Conservation (phyloP, 1,140 invertebrate species). For the Drosophila miranda region DNA sequence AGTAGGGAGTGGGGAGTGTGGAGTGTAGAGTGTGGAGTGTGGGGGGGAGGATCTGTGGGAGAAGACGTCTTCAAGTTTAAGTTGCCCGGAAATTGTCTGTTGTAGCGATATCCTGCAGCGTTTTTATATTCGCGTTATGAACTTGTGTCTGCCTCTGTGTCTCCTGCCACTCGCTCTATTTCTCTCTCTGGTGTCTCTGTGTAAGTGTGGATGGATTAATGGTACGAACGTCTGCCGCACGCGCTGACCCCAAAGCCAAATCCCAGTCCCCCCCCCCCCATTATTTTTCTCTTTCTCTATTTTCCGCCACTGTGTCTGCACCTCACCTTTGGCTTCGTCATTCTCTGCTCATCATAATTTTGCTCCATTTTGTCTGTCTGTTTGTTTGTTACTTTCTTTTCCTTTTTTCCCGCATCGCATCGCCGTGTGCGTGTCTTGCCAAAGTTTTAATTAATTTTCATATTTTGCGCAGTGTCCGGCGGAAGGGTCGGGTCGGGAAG, state of each 20-base stretch:
- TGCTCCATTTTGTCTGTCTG: conserved; percentile 33
- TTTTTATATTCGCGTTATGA: conserved; percentile 81
- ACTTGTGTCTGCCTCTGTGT: conserved; percentile 38
- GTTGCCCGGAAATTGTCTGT: conserved; percentile 81
- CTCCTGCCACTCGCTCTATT: not conserved
- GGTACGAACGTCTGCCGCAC: conserved; percentile 67
- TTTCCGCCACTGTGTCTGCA: conserved; percentile 14
- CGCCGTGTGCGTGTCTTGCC: conserved; percentile 44
- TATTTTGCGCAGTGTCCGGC: conserved; percentile 57
- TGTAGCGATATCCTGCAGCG: conserved; percentile 81
- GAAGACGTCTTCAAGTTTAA: conserved; percentile 68
- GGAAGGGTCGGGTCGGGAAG: conserved; percentile 32
- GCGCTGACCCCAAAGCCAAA: conserved; percentile 42
- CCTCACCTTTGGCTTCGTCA: conserved; percentile 42
- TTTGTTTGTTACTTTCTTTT: conserved; percentile 42
- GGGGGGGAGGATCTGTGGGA: conserved; percentile 18
- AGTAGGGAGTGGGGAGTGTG: conserved; percentile 1
- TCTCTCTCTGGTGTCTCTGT: conserved; percentile 13
- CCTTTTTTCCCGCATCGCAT: conserved; percentile 12
- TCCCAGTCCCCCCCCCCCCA: not conserved
- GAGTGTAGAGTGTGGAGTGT: not conserved
- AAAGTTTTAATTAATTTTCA: conserved; percentile 80
- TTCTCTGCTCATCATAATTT: conserved; percentile 30
- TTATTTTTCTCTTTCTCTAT: not conserved
- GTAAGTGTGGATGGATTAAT: conserved; percentile 69